phyloP scores from a whole-genome alignment of 2,797 vertebrate species.

The Streptopelia turtur region DNA sequence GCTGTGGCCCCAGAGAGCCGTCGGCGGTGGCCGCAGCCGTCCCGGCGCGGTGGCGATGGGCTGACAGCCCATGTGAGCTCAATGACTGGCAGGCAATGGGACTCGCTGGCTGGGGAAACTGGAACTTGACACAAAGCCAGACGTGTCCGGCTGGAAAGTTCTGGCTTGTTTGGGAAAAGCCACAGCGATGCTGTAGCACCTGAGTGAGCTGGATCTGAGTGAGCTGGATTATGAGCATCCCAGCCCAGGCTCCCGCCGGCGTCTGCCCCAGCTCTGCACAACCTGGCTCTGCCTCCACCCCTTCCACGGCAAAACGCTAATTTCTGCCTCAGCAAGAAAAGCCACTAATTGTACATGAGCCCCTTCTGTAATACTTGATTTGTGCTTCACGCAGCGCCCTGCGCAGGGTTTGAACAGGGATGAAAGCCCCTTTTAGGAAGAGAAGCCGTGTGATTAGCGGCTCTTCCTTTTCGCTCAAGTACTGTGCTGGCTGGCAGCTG shows the following conservation, averaged over 20 bases:
- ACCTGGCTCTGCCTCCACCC: neutral
- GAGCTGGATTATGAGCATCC: neutral
- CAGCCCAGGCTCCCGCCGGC: too few species aligned
- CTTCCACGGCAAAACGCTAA: neutral
- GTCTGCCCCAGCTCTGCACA: neutral
- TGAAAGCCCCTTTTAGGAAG: neutral
- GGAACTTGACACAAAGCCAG: neutral
- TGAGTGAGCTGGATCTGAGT: neutral
- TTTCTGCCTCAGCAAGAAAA: neutral
- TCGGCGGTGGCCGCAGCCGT: neutral
- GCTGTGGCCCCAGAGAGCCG: neutral
- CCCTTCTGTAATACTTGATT: neutral
- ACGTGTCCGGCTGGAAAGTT: neutral
- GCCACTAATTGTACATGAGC: neutral
- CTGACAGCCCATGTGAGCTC: neutral
- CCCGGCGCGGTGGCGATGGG: accelerated
- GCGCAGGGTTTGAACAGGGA: neutral
- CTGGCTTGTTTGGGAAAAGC: slow-evolving; percentile 3
- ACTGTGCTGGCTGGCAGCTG: neutral
- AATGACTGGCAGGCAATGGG: neutral
- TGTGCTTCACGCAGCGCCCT: neutral
- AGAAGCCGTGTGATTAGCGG: neutral
- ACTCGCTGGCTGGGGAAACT: neutral
- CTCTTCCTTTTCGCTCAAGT: neutral
- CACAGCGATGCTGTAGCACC: neutral